These are phyloP conservation scores for Ranitomeya variabilis DNA, from an alignment of 2,113 vertebrate species.

Conservation along the genomic window DNA sequence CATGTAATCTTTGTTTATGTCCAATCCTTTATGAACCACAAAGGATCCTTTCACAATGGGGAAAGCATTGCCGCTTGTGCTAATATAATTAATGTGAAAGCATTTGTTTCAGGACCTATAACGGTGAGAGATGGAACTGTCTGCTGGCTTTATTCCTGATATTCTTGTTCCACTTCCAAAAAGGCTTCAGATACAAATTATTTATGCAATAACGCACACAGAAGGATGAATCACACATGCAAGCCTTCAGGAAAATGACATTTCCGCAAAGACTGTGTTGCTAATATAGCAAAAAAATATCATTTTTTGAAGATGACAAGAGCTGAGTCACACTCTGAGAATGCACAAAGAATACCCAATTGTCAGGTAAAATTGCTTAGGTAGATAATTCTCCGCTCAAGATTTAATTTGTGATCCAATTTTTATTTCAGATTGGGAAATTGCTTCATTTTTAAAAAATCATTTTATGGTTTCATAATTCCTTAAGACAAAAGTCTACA, in stretches of 20 bases:
- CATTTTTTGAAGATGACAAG: constrained; percentile 8
- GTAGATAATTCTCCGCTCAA: neutral
- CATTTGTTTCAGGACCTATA: neutral
- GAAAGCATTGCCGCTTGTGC: neutral
- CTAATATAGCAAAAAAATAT: constrained; percentile 21
- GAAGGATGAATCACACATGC: constrained; percentile 37
- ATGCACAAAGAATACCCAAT: neutral
- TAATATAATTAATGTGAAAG: constrained; percentile 42
- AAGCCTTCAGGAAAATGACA: constrained; percentile 51
- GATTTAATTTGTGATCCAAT: neutral
- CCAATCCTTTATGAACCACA: constrained; percentile 1
- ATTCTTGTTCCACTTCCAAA: constrained; percentile 38
- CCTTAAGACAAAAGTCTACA: neutral
- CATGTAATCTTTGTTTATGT: neutral
- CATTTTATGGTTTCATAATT: neutral
- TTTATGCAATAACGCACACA: constrained; percentile 47
- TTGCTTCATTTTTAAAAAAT: neutral
- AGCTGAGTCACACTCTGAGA: constrained; percentile 6
- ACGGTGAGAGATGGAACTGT: constrained; percentile 3
- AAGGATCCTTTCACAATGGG: neutral
- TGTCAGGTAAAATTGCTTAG: constrained; percentile 22
- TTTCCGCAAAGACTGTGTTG: constrained; percentile 19
- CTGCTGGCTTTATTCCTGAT: constrained; percentile 31
- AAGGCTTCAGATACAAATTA: constrained; percentile 32
- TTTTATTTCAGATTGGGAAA: neutral